Evolutionary conservation across 1,140 invertebrate species (phyloP).

Genomic region (Habropoda laboriosa): DNA sequence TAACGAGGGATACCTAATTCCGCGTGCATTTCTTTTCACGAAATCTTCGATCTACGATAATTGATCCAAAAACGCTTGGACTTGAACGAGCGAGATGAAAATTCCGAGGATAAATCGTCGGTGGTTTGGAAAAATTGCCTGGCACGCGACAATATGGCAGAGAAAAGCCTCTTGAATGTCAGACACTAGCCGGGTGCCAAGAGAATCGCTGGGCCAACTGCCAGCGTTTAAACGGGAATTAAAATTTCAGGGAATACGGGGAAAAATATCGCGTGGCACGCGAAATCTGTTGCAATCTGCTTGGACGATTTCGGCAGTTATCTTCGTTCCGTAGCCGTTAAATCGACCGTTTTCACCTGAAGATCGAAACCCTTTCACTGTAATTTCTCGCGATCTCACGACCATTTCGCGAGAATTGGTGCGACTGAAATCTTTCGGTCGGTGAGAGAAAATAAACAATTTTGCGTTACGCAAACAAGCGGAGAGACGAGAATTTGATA

Average conservation of each 20-base stretch:
- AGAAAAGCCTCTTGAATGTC: constrained; percentile 38
- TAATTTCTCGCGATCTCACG: neutral
- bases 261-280: constrained; percentile 37
- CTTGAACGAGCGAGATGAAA: neutral
- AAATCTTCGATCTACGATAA: too few relatives aligned
- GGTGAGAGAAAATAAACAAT: constrained; percentile 13
- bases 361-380: constrained; percentile 10
- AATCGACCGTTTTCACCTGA: neutral
- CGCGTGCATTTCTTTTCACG: neutral
- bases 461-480: too few relatives aligned
- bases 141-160: constrained; percentile 28
- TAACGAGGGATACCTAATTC: too few relatives aligned
- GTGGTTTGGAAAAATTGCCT: constrained; percentile 35
- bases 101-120: constrained; percentile 25
- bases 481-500: too few relatives aligned
- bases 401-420: too few relatives aligned
- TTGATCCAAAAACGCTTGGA: too few relatives aligned
- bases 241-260: constrained; percentile 37
- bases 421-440: constrained; percentile 2
- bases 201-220: constrained; percentile 28
- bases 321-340: neutral
- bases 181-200: constrained; percentile 14
- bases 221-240: constrained; percentile 57
- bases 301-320: neutral
- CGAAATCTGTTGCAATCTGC: constrained; percentile 38